phyloP scores from a whole-genome alignment of 2,888 invertebrate species.

The Cheilosia urbana region DNA sequence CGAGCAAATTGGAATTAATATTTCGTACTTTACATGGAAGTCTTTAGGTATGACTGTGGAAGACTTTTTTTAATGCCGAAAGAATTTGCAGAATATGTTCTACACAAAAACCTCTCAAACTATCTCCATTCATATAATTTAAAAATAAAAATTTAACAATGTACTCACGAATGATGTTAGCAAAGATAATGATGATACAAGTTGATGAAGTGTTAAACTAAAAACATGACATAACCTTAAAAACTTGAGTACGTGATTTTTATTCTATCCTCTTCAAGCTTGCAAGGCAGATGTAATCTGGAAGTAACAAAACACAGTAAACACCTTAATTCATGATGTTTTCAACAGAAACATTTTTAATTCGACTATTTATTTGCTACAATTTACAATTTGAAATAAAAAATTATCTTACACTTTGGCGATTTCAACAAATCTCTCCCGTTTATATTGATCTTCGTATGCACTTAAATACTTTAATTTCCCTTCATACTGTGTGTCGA shows the following conservation, averaged over 20 bases:
- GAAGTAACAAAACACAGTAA: constrained; percentile 36
- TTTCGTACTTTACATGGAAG: too few relatives aligned
- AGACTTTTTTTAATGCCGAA: too few relatives aligned
- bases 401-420: constrained; percentile 80
- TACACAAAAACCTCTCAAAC: too few relatives aligned
- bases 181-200: background rate
- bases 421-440: constrained; percentile 86
- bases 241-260: constrained; percentile 19
- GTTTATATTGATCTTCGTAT: constrained; percentile 85
- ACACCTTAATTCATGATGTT: background rate
- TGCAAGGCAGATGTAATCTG: constrained; percentile 27
- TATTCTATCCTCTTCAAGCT: constrained; percentile 42
- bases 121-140: background rate
- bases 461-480: constrained; percentile 83
- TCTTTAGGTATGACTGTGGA: too few relatives aligned
- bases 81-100: too few relatives aligned
- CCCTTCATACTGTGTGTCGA: constrained; percentile 82
- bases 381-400: constrained; percentile 10
- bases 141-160: background rate
- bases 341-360: constrained; percentile 10
- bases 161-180: constrained; percentile 21
- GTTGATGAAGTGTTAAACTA: constrained; percentile 5
- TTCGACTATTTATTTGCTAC: constrained; percentile 25
- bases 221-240: constrained; percentile 8
- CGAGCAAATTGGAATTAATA: too few relatives aligned